Evolutionary conservation across 2,113 vertebrate species (phyloP).

Genomic region (Myxocyprinus asiaticus): DNA sequence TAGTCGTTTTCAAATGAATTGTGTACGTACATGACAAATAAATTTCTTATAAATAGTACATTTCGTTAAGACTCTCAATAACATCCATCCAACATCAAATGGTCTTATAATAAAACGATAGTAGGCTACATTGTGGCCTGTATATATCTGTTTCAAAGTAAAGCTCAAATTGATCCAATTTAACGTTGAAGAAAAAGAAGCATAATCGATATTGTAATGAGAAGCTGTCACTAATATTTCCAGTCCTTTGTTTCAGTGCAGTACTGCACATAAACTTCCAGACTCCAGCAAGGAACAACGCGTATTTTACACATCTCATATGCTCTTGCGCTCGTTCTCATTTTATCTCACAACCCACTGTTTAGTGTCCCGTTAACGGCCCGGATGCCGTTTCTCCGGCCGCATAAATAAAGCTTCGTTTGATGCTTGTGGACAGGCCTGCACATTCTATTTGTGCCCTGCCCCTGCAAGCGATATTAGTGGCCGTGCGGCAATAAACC

Average conservation of each 20-base stretch:
- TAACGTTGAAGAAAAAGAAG: too few species aligned
- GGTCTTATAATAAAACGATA: too few species aligned
- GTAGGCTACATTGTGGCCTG: too few species aligned
- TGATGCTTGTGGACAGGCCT: slow-evolving; percentile 41
- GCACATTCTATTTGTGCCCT: slow-evolving; percentile 46
- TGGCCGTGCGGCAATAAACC: slow-evolving; percentile 81
- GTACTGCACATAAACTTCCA: background rate
- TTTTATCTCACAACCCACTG: slow-evolving; percentile 22
- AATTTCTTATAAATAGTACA: slow-evolving; percentile 26
- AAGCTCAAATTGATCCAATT: too few species aligned
- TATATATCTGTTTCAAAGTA: too few species aligned
- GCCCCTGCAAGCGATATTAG: slow-evolving; percentile 68
- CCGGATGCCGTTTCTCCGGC: slow-evolving; percentile 28
- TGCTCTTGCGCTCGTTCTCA: slow-evolving; percentile 21
- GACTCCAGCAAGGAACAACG: background rate
- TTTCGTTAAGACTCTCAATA: slow-evolving; percentile 9
- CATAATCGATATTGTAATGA: background rate
- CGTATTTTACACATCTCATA: background rate
- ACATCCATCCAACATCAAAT: too few species aligned
- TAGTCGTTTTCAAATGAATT: slow-evolving; percentile 60
- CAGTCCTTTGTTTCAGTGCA: background rate
- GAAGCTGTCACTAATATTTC: background rate
- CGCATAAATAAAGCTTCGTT: slow-evolving; percentile 47
- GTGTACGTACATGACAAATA: slow-evolving; percentile 58
- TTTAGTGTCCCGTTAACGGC: slow-evolving; percentile 34